Conservation (phyloP, 1,140 invertebrate genomes). For the Drosophila nasuta region DNA sequence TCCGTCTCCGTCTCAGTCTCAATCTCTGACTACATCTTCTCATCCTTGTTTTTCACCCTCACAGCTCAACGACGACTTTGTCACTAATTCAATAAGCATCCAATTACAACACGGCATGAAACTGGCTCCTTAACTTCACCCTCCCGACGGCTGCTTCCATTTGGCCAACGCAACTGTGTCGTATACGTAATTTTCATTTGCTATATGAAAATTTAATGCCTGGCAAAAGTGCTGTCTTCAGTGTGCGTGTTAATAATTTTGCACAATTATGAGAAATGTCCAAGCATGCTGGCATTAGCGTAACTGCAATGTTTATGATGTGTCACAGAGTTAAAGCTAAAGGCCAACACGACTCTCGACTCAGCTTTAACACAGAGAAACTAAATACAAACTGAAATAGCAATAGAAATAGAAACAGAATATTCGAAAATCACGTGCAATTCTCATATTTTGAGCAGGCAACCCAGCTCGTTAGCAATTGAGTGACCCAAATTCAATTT, state of each 20-base stretch:
- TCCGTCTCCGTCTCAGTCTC: background rate
- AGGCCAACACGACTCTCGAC: background rate
- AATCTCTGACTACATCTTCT: background rate
- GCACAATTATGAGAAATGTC: conserved; percentile 46
- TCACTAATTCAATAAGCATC: conserved; percentile 82
- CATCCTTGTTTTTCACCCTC: background rate
- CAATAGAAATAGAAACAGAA: background rate
- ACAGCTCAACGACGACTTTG: conserved; percentile 48
- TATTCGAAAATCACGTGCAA: conserved; percentile 42
- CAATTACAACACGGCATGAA: conserved; percentile 73
- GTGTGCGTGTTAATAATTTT: conserved; percentile 57
- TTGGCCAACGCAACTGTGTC: conserved; percentile 17
- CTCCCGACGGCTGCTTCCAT: background rate
- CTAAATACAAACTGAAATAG: background rate
- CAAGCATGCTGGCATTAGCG: conserved; percentile 12
- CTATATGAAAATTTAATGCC: conserved; percentile 74
- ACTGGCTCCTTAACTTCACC: conserved; percentile 8
- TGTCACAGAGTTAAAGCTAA: conserved; percentile 14
- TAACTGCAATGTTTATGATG: conserved; percentile 27
- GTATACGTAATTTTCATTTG: conserved; percentile 66
- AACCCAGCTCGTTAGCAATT: conserved; percentile 47
- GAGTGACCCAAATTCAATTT: conserved; percentile 80
- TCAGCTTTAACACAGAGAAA: background rate
- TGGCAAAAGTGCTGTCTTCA: conserved; percentile 45
- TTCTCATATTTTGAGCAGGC: conserved; percentile 25